phyloP scores from a whole-genome alignment of 2,797 vertebrate genomes.

The Geotrypetes seraphini region DNA sequence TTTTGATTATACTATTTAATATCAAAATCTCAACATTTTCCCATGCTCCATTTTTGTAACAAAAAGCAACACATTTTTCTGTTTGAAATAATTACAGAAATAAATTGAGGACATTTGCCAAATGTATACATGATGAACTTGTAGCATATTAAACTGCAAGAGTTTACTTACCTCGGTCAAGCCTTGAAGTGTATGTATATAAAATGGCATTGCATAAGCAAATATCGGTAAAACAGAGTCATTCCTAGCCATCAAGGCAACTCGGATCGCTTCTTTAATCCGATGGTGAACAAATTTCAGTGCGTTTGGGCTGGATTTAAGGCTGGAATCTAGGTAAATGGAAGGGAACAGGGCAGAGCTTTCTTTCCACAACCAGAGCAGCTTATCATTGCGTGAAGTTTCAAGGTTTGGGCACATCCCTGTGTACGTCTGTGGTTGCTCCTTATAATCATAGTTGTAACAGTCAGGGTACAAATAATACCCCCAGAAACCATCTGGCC shows the following conservation, averaged over 20 bases:
- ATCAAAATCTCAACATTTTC: too few relatives aligned
- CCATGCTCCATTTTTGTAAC: too few relatives aligned
- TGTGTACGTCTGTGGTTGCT: conserved; percentile 61
- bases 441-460: conserved; percentile 84
- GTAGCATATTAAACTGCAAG: not conserved
- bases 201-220: conserved; percentile 83
- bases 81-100: too few relatives aligned
- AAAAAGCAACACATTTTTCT: too few relatives aligned
- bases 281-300: conserved; percentile 79
- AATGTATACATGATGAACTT: too few relatives aligned
- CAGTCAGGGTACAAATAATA: conserved; percentile 88
- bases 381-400: conserved; percentile 66
- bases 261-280: conserved; percentile 77
- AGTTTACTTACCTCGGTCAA: conserved; percentile 69
- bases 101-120: too few relatives aligned
- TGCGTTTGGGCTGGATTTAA: conserved; percentile 71
- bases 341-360: conserved; percentile 79
- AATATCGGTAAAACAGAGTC: conserved; percentile 73
- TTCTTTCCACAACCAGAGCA: conserved; percentile 80
- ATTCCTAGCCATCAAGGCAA: conserved; percentile 64
- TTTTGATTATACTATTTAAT: too few relatives aligned
- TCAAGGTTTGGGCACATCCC: conserved; percentile 78
- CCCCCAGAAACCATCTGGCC: conserved; percentile 72
- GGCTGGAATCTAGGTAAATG: conserved; percentile 72
- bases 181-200: conserved; percentile 70